Conservation (phyloP, 2,113 vertebrate species). For the Oryzias javanicus region DNA sequence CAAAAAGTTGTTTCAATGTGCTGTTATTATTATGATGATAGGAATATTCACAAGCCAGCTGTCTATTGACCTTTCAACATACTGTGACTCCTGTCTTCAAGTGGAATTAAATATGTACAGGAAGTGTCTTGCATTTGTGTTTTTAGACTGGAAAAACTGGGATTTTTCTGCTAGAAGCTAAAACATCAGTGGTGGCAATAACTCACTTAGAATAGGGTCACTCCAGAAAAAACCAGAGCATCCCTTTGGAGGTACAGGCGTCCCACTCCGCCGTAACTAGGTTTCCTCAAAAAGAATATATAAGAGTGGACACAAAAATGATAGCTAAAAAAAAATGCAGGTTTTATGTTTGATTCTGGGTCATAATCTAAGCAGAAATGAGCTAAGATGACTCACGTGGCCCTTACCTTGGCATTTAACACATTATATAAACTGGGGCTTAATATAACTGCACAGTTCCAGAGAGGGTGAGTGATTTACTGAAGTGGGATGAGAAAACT, state of each 20-base stretch:
- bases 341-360: slow-evolving; percentile 14
- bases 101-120: slow-evolving; percentile 54
- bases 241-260: no score
- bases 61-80: slow-evolving; percentile 35
- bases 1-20: slow-evolving; percentile 11
- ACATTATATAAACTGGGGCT: slow-evolving; percentile 69
- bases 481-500: slow-evolving; percentile 57
- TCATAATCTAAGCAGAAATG: slow-evolving; percentile 39
- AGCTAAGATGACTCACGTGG: slow-evolving; percentile 59
- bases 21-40: slow-evolving; percentile 20
- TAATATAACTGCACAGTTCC: slow-evolving; percentile 62
- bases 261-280: no score
- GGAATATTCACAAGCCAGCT: slow-evolving; percentile 41
- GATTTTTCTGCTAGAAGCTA: no score
- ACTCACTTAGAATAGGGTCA: no score
- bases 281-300: no score
- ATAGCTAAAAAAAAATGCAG: slow-evolving; percentile 3
- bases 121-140: slow-evolving; percentile 43
- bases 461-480: slow-evolving; percentile 43
- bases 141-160: slow-evolving; percentile 6
- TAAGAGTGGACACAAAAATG: no score
- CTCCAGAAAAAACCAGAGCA: no score
- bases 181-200: no score
- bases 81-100: slow-evolving; percentile 65
- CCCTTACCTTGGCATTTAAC: slow-evolving; percentile 57